phyloP scores from a whole-genome alignment of 2,888 invertebrate genomes.

The Temnothorax unifasciatus region DNA sequence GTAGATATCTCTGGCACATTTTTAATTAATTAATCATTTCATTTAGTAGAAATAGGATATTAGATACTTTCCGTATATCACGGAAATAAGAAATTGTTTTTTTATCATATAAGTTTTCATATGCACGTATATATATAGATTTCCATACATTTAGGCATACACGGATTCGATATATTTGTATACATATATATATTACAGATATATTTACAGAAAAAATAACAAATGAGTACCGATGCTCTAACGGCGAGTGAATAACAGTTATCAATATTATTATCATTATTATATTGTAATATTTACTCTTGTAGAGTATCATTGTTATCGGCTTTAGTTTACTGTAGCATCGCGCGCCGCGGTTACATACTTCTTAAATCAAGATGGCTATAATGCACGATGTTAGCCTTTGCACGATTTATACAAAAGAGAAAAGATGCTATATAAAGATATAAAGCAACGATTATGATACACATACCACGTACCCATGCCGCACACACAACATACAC shows the following conservation, averaged over 20 bases:
- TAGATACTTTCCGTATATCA: neutral
- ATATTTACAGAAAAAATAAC: neutral
- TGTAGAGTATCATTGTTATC: conserved; percentile 22
- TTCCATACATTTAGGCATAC: neutral
- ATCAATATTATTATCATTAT: neutral
- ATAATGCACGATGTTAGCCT: neutral
- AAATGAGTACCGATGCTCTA: neutral
- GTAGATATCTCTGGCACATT: neutral
- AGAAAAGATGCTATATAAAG: neutral
- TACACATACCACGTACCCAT: neutral
- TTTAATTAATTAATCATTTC: neutral
- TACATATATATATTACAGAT: no score
- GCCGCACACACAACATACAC: neutral
- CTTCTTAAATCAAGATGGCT: neutral
- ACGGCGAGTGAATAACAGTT: neutral
- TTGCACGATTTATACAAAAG: conserved; percentile 6
- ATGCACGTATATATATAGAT: neutral
- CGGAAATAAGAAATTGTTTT: no score
- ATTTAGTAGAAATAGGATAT: neutral
- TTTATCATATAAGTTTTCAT: neutral
- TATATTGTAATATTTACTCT: conserved; percentile 5
- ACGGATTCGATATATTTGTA: neutral
- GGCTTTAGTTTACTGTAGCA: neutral
- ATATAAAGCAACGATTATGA: neutral
- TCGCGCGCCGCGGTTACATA: neutral